Evolutionary conservation across 1,140 invertebrate genomes (phyloP), one percentile per base, ranked within the genome.

Genomic region (Macrosteles quadrilineatus): DNA sequence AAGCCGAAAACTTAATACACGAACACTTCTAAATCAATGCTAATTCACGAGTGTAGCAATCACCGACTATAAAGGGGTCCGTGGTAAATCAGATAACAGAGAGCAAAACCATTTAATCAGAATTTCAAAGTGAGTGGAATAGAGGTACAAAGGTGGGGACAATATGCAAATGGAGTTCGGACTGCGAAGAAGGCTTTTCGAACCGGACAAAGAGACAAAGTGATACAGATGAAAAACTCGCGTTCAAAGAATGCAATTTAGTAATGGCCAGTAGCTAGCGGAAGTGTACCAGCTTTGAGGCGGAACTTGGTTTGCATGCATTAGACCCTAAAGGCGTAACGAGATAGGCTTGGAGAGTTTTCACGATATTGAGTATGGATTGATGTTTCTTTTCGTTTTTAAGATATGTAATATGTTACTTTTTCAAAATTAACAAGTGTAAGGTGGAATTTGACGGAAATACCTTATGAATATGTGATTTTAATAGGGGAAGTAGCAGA

Each of bases 71-170:
- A 30, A 27, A 30, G 14, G 27, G 55, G 55, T 25, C 27, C 21
- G 23, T 27, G 27, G 55, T 25, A 27, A 59, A 59, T 59, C 55
- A 59, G 55, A 59, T 59, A 59, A 30, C 32, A 23, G 47, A 25
- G 55, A 59, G 55, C 55, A 30, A 27, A 59, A 27, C 55, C 55
- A 59, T 59, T 30, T 21, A 59, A 59, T 59, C 55, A 59, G 55
- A 59, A 2, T 59, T 59, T 59, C 55, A 59, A 59, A 59, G 55
- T 30, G 21, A 23, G 25, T 4, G 14, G 47, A 21, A 50, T 4
- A 50, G 3, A 14, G 55, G 21, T 6, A 25, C 23, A 30, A 30
- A 59, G 23, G 55, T 59, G 55, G 55, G 55, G 14, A 50, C 47
- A 59, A 59, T 59, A 59, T 59, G 55, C 55, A 59, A 30, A 59